Conservation (phyloP, 2,888 invertebrate genomes). For the Myopa testacea region DNA sequence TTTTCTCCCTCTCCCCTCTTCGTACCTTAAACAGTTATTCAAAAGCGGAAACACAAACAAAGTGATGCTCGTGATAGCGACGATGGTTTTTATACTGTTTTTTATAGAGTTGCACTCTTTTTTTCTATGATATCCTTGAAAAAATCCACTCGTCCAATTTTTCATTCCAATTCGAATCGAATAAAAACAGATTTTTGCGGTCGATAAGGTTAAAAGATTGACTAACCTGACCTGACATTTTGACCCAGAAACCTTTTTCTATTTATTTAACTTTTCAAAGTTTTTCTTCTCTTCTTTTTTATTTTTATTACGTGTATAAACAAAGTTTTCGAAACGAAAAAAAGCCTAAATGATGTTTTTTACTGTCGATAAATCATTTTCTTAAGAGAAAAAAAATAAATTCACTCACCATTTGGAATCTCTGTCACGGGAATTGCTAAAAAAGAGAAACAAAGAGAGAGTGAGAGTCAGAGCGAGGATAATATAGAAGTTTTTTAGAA, state of each 20-base stretch:
- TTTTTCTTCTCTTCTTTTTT: background rate
- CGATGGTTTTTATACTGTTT: background rate
- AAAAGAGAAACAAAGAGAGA: background rate
- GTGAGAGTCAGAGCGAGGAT: background rate
- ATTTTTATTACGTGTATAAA: background rate
- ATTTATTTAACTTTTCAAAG: constrained; percentile 4
- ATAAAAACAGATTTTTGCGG: constrained; percentile 13
- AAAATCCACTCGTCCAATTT: background rate
- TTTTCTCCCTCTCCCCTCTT: background rate
- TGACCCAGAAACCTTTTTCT: constrained; percentile 22
- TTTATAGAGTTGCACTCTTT: background rate
- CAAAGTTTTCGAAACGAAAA: background rate
- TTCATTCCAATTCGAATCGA: no score
- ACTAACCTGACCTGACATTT: constrained; percentile 2
- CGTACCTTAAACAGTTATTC: constrained; percentile 43
- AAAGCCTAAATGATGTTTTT: background rate
- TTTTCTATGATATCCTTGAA: background rate
- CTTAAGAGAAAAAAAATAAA: background rate
- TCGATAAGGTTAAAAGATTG: constrained; percentile 11
- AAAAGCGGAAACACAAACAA: constrained; percentile 48
- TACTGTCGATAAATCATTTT: background rate
- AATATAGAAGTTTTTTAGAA: no score
- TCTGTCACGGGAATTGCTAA: constrained; percentile 6
- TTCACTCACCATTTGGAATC: constrained; percentile 16
- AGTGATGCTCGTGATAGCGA: constrained; percentile 36